These are phyloP conservation scores for Oncorhynchus kisutch DNA, from an alignment of 2,113 vertebrate genomes.

Conservation along the genomic window DNA sequence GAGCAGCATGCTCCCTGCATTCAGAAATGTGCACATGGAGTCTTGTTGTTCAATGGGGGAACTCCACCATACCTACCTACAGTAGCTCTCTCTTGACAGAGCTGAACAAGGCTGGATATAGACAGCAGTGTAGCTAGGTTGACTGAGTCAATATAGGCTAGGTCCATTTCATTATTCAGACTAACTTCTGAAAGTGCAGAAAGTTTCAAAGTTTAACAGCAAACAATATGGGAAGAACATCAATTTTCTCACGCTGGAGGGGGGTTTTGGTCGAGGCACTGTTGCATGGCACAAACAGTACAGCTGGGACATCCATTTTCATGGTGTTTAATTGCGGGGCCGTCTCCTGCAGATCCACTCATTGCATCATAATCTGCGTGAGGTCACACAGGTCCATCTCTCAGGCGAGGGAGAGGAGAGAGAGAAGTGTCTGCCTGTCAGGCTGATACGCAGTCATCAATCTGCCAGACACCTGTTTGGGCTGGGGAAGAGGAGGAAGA, in stretches of 20 bases:
- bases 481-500: background rate
- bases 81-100: too few relatives aligned
- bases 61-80: too few relatives aligned
- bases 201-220: background rate
- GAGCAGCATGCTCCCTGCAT: too few relatives aligned
- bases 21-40: too few relatives aligned
- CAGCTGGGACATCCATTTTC: background rate
- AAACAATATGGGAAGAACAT: background rate
- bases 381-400: conserved; percentile 3
- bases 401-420: background rate
- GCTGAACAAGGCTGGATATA: too few relatives aligned
- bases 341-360: background rate
- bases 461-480: conserved; percentile 4
- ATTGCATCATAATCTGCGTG: conserved; percentile 6
- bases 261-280: conserved; percentile 31
- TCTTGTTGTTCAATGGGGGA: too few relatives aligned
- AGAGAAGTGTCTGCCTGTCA: background rate
- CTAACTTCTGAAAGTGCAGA: background rate
- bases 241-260: background rate
- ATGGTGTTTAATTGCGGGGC: conserved; percentile 4
- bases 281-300: conserved; percentile 22
- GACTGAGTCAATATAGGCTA: too few relatives aligned
- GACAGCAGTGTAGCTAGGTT: too few relatives aligned
- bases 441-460: conserved; percentile 12
- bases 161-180: background rate